Percentiles rank a stretch among this genome's conserved stretches.
phyloP scores from a whole-genome alignment of 2,113 vertebrate species.

The Sinocyclocheilus anophthalmus region DNA sequence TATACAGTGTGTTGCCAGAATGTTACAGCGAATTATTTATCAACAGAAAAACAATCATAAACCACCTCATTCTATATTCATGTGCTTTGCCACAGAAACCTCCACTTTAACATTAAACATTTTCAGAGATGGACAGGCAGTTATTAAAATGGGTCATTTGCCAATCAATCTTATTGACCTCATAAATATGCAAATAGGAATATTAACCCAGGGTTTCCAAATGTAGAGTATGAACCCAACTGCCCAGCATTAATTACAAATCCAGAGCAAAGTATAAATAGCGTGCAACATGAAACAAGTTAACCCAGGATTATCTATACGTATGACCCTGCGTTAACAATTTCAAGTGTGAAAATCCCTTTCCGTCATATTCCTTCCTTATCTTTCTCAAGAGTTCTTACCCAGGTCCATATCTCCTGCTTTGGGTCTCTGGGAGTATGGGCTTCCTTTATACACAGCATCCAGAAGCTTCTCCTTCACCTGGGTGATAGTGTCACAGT shows the following conservation, averaged over 20 bases:
- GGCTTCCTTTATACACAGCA: constrained; percentile 94
- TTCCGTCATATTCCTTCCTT: not conserved
- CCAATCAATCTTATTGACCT: constrained; percentile 14
- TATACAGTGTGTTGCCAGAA: not conserved
- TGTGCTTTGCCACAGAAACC: not conserved
- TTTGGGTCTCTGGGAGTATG: constrained; percentile 94
- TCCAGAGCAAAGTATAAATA: not conserved
- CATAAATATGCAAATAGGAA: constrained; percentile 24
- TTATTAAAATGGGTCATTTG: constrained; percentile 8
- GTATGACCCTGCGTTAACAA: too few species aligned
- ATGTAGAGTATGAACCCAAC: not conserved
- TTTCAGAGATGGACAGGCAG: not conserved
- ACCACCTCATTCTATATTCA: constrained; percentile 3
- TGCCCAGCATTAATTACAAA: constrained; percentile 23
- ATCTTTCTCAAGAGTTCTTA: constrained; percentile 65
- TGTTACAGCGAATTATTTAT: not conserved
- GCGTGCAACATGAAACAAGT: constrained; percentile 13
- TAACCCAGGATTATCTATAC: too few species aligned
- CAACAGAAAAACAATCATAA: not conserved
- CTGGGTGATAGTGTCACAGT: constrained; percentile 97
- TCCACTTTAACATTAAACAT: constrained; percentile 3
- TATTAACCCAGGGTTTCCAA: constrained; percentile 1
- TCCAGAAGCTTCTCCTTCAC: constrained; percentile 98
- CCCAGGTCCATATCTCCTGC: constrained; percentile 96
- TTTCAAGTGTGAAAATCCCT: too few species aligned